phyloP scores from a whole-genome alignment of 2,888 invertebrate species.

The Zeuzera pyrina region DNA sequence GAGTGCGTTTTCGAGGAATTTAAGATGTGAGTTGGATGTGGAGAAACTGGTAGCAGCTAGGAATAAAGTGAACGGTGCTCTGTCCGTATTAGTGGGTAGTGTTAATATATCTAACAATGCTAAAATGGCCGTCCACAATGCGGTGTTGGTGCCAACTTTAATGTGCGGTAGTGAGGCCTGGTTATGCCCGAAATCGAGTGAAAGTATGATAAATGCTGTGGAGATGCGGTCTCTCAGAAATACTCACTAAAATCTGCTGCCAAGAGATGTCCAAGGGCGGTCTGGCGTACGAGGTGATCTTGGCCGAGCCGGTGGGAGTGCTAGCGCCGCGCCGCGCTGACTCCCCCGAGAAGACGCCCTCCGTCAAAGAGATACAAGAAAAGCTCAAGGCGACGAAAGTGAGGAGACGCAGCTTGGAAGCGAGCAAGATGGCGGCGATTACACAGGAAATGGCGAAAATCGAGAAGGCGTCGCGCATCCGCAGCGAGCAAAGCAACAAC shows the following conservation, averaged over 20 bases:
- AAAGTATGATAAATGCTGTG: too few relatives aligned
- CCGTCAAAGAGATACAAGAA: slow-evolving; percentile 91
- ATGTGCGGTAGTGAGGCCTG: too few relatives aligned
- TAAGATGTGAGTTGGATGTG: too few relatives aligned
- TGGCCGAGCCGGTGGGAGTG: slow-evolving; percentile 84
- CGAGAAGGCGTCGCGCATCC: slow-evolving; percentile 90
- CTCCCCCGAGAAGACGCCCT: slow-evolving; percentile 80
- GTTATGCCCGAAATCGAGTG: too few relatives aligned
- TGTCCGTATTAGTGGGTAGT: too few relatives aligned
- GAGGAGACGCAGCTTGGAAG: slow-evolving; percentile 89
- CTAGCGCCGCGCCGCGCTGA: slow-evolving; percentile 79
- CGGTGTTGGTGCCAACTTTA: too few relatives aligned
- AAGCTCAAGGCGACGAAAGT: slow-evolving; percentile 96
- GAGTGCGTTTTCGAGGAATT: too few relatives aligned
- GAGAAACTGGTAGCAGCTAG: too few relatives aligned
- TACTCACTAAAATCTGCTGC: slow-evolving; percentile 93
- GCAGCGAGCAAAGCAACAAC: slow-evolving; percentile 87
- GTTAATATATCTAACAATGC: too few relatives aligned
- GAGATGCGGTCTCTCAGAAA: too few relatives aligned
- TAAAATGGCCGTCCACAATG: too few relatives aligned
- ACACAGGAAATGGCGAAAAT: slow-evolving; percentile 89
- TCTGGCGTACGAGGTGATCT: slow-evolving; percentile 91
- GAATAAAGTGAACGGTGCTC: too few relatives aligned
- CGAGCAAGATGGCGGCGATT: slow-evolving; percentile 86
- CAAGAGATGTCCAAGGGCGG: slow-evolving; percentile 95